These are phyloP conservation scores for Ceratina australensis DNA, from an alignment of 1,140 invertebrate genomes.

Conservation along the genomic window DNA sequence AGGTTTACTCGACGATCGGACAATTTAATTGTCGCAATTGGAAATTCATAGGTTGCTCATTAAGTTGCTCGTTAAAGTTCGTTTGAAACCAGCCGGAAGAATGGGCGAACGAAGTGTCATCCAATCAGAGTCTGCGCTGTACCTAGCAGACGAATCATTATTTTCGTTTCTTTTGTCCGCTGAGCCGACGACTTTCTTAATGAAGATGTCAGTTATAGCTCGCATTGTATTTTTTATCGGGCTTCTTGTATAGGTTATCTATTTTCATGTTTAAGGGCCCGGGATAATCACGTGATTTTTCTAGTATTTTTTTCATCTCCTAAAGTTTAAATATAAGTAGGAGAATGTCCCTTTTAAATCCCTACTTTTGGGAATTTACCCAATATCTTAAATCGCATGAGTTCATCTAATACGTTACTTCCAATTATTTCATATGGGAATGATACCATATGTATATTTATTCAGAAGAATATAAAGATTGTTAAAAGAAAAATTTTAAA, in stretches of 20 bases:
- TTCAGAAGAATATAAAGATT: too few relatives aligned
- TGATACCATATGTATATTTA: too few relatives aligned
- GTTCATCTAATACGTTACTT: too few relatives aligned
- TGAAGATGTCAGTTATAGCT: conserved; percentile 19
- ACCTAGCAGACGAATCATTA: conserved; percentile 46
- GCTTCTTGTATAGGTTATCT: background rate
- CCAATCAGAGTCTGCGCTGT: conserved; percentile 33
- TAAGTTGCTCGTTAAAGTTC: conserved; percentile 46
- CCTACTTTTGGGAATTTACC: too few relatives aligned
- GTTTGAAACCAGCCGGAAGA: conserved; percentile 26
- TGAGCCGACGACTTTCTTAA: conserved; percentile 17
- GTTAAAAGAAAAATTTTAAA: too few relatives aligned
- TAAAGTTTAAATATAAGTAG: too few relatives aligned
- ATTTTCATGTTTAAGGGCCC: background rate
- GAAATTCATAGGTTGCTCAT: conserved; percentile 34
- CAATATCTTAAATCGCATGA: too few relatives aligned
- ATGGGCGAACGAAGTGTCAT: conserved; percentile 34
- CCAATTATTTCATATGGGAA: too few relatives aligned
- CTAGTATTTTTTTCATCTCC: too few relatives aligned
- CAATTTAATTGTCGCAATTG: conserved; percentile 39
- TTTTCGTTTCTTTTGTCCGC: conserved; percentile 26
- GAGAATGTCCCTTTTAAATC: too few relatives aligned
- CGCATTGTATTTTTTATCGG: background rate
- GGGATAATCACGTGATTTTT: too few relatives aligned
- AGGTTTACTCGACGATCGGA: conserved; percentile 19